Evolutionary conservation across 2,797 vertebrate genomes (phyloP).

Genomic region (Phrynocephalus guinanensis): DNA sequence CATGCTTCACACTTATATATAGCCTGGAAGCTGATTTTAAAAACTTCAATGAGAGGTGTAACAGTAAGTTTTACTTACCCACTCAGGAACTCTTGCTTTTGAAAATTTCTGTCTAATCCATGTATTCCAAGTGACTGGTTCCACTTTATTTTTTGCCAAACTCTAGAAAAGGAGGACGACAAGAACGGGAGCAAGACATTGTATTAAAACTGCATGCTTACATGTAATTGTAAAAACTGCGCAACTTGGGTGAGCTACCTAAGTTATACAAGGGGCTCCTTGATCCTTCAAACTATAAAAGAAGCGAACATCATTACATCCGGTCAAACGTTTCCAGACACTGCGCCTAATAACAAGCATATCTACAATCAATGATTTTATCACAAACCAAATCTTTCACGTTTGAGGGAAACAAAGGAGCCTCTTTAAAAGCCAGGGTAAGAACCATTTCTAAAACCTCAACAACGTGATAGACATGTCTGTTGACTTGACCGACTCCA

Average conservation of each 20-base stretch:
- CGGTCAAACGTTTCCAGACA: too few species aligned
- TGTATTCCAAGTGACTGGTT: conserved; percentile 31
- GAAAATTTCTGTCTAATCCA: conserved; percentile 80
- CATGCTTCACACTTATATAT: background rate
- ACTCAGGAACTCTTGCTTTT: conserved; percentile 76
- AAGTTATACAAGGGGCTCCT: too few species aligned
- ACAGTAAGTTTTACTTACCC: conserved; percentile 68
- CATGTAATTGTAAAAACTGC: too few species aligned
- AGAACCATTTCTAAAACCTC: too few species aligned
- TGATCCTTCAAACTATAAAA: too few species aligned
- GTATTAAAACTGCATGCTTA: background rate
- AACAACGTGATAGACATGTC: too few species aligned
- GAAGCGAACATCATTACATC: background rate
- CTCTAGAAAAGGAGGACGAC: conserved; percentile 54
- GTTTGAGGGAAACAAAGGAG: background rate
- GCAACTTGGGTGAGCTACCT: too few species aligned
- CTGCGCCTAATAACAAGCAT: background rate
- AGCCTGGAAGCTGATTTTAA: background rate
- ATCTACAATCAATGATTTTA: background rate
- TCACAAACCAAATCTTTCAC: background rate
- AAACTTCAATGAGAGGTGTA: background rate
- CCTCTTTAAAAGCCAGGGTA: too few species aligned
- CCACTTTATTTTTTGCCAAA: conserved; percentile 54
- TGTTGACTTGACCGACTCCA: too few species aligned
- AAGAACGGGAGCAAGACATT: background rate